Conservation (phyloP, 2,797 vertebrate species). For the Passerculus sandwichensis region DNA sequence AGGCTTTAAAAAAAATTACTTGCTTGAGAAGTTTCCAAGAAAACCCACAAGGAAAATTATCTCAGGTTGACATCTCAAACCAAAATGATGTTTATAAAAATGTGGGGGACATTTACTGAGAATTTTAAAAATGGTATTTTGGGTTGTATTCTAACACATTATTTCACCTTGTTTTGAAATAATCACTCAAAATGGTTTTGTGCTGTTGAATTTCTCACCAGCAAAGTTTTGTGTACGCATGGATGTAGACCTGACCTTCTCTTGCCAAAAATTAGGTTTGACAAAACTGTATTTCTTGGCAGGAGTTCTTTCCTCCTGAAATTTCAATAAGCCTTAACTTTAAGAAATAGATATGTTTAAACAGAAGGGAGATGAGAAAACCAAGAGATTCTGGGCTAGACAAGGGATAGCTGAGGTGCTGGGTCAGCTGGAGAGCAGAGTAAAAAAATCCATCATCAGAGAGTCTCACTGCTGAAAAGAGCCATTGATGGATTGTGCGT, state of each 20-base stretch:
- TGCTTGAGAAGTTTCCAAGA: neutral
- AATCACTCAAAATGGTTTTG: constrained; percentile 2
- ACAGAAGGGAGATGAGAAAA: constrained; percentile 38
- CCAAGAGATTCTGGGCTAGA: neutral
- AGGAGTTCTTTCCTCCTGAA: constrained; percentile 15
- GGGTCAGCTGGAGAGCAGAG: constrained; percentile 25
- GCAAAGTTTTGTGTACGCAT: neutral
- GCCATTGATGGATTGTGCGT: neutral
- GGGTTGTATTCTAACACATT: neutral
- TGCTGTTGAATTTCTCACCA: neutral
- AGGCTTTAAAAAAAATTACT: neutral
- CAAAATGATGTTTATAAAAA: neutral
- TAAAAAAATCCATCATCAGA: neutral
- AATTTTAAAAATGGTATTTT: neutral
- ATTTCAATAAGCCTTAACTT: constrained; percentile 18
- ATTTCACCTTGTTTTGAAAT: constrained; percentile 48
- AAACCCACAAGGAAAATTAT: neutral
- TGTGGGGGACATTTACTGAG: neutral
- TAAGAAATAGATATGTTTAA: constrained; percentile 28
- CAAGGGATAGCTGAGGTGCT: neutral
- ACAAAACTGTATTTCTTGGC: constrained; percentile 37
- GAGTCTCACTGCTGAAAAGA: neutral
- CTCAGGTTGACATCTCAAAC: neutral
- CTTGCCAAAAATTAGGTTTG: constrained; percentile 30
- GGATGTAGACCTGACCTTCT: neutral